Evolutionary conservation across 2,113 vertebrate species (phyloP), one percentile per base, ranked within the genome.

Genomic region (Hippocampus abdominalis): DNA sequence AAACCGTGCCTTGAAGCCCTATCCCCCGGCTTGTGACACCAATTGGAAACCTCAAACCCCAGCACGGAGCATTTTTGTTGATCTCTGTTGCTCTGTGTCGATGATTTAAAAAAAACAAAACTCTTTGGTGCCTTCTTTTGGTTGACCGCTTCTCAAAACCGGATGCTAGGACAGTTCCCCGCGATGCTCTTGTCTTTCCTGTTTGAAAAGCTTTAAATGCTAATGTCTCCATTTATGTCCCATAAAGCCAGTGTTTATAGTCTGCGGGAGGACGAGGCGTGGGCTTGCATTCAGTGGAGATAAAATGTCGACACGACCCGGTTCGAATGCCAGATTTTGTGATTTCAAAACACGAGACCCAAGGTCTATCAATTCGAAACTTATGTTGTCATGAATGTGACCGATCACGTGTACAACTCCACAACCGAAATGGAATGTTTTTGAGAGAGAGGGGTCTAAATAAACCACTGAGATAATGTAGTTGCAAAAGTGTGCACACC

Each of bases 121-220:
- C 32, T 39, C 20, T n/a, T 10, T 62, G 18, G 18, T 40, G 8
- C 21, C 7, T 39, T 63, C 61, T n/a, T 63, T 56, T 46, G 25
- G 57, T 16, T 60, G 57, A 32, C 27, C 57, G 18, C 57, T 60
- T 2, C 5, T 29, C 27, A 32, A 32, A 25, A 57, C 23, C 16
- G 20, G 21, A 40, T 10, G 40, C 16, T 8, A n/a, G 21, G 66
- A 67, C 57, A 64, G 67, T 53, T 76, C 71, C 57, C 71, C 51
- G 46, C 29, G 27, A 39, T 77, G 61, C 60, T 72, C 64, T 70
- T 64, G 65, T 40, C 61, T 69, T 75, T 81, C 57, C 46, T 48
- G 25, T 83, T 74, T 81, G 64, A 57, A 71, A 79, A 64, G 7
- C 60, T 54, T 65, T 46, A 54, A 51, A 68, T 77, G 59, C 64